Percentiles rank a stretch among this genome's conserved stretches.
phyloP scores from a whole-genome alignment of 2,888 invertebrate genomes.

The Cheilosia scutellata region DNA sequence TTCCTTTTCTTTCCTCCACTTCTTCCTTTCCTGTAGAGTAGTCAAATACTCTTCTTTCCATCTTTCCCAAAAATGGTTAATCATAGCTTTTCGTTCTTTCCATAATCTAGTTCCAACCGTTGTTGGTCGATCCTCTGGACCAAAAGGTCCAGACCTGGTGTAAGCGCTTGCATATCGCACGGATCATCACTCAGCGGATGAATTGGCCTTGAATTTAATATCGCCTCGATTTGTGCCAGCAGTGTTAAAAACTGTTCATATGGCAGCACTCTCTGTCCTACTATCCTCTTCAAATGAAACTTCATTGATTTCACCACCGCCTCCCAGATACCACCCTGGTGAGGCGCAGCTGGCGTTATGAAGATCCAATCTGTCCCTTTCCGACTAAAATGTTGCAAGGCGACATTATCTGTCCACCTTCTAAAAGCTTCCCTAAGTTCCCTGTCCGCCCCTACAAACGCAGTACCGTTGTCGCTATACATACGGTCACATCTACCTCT shows the following conservation, averaged over 20 bases:
- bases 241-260: constrained; percentile 34
- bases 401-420: neutral
- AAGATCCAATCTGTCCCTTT: neutral
- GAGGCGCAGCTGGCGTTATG: constrained; percentile 49
- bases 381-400: neutral
- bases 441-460: constrained; percentile 30
- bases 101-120: too few relatives aligned
- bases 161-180: constrained; percentile 3
- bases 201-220: constrained; percentile 55
- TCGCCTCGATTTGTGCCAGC: constrained; percentile 39
- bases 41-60: too few relatives aligned
- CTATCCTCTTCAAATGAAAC: constrained; percentile 8
- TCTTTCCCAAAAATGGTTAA: too few relatives aligned
- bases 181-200: constrained; percentile 44
- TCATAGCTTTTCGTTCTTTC: too few relatives aligned
- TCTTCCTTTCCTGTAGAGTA: too few relatives aligned
- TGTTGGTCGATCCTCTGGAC: too few relatives aligned
- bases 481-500: constrained; percentile 41
- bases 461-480: constrained; percentile 48
- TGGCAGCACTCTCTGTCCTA: constrained; percentile 2
- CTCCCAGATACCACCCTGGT: constrained; percentile 66
- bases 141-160: constrained; percentile 1
- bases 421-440: neutral
- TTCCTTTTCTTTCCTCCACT: too few relatives aligned
- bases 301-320: constrained; percentile 56